phyloP scores from a whole-genome alignment of 2,113 vertebrate genomes.

The Tilapia sparmanii region DNA sequence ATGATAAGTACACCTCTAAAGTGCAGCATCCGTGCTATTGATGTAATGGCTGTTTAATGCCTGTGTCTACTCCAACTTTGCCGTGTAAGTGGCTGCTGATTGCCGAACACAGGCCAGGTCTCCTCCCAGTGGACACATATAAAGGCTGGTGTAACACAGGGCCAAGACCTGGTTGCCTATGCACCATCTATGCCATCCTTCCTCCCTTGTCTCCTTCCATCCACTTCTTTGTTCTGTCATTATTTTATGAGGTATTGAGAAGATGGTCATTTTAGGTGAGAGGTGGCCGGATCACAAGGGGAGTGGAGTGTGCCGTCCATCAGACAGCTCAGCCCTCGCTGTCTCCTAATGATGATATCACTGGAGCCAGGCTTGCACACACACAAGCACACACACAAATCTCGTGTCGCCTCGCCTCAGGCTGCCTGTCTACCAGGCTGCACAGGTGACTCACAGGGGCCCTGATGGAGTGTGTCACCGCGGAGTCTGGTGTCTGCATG shows the following conservation, averaged over 20 bases:
- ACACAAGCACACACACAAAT: constrained; percentile 11
- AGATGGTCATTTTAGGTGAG: constrained; percentile 24
- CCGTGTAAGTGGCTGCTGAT: constrained; percentile 55
- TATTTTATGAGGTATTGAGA: constrained; percentile 50
- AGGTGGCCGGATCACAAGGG: constrained; percentile 42
- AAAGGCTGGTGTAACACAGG: constrained; percentile 23
- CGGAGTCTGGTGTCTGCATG: constrained; percentile 54
- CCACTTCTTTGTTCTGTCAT: constrained; percentile 39
- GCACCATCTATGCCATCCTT: neutral
- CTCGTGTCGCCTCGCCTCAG: constrained; percentile 36
- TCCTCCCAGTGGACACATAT: constrained; percentile 36
- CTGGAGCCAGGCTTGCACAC: constrained; percentile 57
- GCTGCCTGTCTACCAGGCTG: constrained; percentile 52
- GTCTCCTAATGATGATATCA: constrained; percentile 68
- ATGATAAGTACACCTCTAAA: constrained; percentile 49
- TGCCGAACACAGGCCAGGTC: constrained; percentile 35
- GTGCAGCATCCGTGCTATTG: constrained; percentile 39
- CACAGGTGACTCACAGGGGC: constrained; percentile 63
- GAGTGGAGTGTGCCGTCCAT: constrained; percentile 66
- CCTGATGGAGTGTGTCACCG: constrained; percentile 54
- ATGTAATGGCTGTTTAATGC: constrained; percentile 67
- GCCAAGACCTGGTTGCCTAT: constrained; percentile 39
- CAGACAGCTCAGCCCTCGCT: constrained; percentile 37
- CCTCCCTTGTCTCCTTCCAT: neutral
- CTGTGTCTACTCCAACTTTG: constrained; percentile 34